These are phyloP conservation scores for Venustoraphidia nigricollis DNA, from an alignment of 2,888 invertebrate species.

Conservation along the genomic window DNA sequence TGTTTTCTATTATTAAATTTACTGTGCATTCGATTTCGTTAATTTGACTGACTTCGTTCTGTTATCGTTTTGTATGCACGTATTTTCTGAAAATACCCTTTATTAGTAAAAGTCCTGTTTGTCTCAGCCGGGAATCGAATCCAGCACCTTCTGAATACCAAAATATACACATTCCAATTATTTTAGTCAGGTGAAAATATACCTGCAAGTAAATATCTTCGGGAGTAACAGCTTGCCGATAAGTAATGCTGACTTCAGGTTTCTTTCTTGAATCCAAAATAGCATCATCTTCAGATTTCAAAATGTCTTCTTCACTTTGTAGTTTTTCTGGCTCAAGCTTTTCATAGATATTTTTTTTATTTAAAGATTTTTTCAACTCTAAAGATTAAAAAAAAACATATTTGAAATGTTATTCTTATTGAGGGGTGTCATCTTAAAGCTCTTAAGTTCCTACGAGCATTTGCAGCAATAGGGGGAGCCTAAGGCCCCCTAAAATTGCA, in stretches of 20 bases:
- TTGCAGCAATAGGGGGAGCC: neutral
- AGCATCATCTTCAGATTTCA: constrained; percentile 36
- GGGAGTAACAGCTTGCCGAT: constrained; percentile 70
- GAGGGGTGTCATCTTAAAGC: neutral
- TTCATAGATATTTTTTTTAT: constrained; percentile 15
- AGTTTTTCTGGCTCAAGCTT: constrained; percentile 11
- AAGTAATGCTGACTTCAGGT: constrained; percentile 65
- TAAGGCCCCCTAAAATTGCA: neutral
- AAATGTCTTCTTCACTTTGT: constrained; percentile 21
- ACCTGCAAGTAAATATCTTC: constrained; percentile 79
- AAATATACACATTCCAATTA: neutral
- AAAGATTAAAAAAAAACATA: neutral
- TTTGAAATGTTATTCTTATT: constrained; percentile 4
- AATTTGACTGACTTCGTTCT: no score
- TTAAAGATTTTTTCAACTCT: constrained; percentile 10
- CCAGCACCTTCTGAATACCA: no score
- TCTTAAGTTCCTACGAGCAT: neutral
- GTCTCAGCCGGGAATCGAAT: no score
- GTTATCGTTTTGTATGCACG: no score
- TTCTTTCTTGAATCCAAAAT: constrained; percentile 42
- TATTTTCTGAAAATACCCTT: no score
- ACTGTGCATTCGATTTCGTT: no score
- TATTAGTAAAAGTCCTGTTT: no score
- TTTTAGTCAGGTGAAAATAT: neutral
- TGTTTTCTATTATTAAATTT: no score